phyloP scores from a whole-genome alignment of 2,113 vertebrate genomes.

The Oncorhynchus masou region DNA sequence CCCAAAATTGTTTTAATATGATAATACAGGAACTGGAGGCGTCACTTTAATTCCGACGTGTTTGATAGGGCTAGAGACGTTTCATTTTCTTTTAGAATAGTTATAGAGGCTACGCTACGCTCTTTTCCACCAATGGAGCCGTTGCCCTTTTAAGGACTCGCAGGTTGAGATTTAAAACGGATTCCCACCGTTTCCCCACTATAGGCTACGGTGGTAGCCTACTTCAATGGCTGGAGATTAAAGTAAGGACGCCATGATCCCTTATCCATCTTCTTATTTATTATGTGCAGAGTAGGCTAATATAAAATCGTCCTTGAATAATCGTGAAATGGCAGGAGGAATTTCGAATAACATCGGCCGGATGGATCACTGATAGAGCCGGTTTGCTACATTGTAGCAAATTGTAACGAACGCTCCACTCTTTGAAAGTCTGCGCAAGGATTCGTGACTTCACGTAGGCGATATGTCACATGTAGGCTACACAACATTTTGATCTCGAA shows the following conservation, averaged over 20 bases:
- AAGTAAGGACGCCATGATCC: constrained; percentile 1
- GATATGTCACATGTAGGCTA: neutral
- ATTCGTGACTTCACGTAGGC: neutral
- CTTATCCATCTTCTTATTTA: constrained; percentile 13
- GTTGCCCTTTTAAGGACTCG: constrained; percentile 19
- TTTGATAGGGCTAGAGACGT: neutral
- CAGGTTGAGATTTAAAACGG: constrained; percentile 51
- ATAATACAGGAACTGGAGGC: constrained; percentile 10
- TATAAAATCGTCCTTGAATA: neutral
- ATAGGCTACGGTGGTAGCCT: constrained; percentile 5
- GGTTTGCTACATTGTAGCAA: neutral
- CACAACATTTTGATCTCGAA: neutral
- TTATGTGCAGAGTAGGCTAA: neutral
- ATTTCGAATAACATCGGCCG: constrained; percentile 29
- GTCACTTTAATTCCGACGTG: too few species aligned
- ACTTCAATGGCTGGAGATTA: neutral
- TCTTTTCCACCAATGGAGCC: neutral
- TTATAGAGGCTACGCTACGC: neutral
- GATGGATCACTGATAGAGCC: neutral
- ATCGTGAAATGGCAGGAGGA: constrained; percentile 39
- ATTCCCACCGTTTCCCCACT: constrained; percentile 30
- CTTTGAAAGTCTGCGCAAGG: neutral
- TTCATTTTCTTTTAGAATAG: neutral
- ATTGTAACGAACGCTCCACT: neutral
- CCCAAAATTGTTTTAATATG: constrained; percentile 15